Base-by-base conservation (phyloP, 2,797 vertebrate genomes). In the Cyprinella venusta region DNA sequence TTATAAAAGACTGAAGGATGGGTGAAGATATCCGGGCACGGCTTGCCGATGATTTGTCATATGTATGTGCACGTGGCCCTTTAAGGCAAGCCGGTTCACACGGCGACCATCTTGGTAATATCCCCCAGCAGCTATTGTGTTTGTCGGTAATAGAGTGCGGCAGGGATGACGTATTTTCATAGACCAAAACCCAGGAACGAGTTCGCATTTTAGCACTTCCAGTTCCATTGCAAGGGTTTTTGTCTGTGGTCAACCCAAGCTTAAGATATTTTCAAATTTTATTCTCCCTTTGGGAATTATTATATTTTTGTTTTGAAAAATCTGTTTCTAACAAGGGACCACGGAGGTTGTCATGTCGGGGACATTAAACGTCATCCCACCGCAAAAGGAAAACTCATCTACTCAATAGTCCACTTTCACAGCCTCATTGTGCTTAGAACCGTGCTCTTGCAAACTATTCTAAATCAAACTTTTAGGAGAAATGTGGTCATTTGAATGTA, bases 1-100 rank as follows among this genome's bases (percentile, higher is more conserved):
- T 80, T 82, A 79, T 85, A 69, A 80, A 79, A 80, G 48, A 79
- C 56, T 85, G 76, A 83, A 80, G 59, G 77, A 79, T 83, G 65
- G 56, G 52, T 82, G 77, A 85, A 83, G 80, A 76, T 80, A 87
- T 85, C 81, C 64, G 56, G 75, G 74, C 79, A 79, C 19, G 40
- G 42, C 45, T 81, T 65, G 21, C 59, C 48, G 48, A 68, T 3
- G 21, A 79, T 68, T 71, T 7, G 26, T 48, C 79, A 68, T 67
- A 13, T 59, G 65, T 67, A 26, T 59, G 65, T 26, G 79, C 38
- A 61, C 10, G 3, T 65, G 42, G 19, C 61, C 3, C 26, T 74
- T 74, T 38, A 38, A 74, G n/a, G 71, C 30, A 63, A 63, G 26
- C 8, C 30, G 3, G 26, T 72, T 81, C 54, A 64, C 56, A 38